A percentile compares a stretch with the other conserved stretches of the same genome.
phyloP scores from a whole-genome alignment of 2,888 invertebrate genomes.

The Idaea dimidiata region DNA sequence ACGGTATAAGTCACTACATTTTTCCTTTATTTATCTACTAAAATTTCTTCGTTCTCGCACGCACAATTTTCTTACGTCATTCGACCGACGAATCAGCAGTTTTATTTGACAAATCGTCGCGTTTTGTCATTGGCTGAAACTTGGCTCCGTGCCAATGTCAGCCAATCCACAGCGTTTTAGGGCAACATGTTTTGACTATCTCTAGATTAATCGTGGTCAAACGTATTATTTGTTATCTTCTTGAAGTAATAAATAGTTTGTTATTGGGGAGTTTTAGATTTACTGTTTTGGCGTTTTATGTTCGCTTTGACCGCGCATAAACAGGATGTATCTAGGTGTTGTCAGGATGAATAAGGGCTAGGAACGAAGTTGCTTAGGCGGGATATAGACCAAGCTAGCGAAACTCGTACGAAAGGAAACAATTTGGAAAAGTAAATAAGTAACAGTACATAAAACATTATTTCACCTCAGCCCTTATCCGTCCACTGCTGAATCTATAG shows the following conservation, averaged over 20 bases:
- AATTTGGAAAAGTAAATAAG: too few species aligned
- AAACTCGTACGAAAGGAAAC: too few species aligned
- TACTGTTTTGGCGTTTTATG: background rate
- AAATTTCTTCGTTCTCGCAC: constrained; percentile 5
- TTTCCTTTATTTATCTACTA: constrained; percentile 6
- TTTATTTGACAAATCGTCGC: constrained; percentile 22
- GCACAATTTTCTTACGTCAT: constrained; percentile 10
- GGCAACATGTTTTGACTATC: constrained; percentile 18
- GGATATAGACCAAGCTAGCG: too few species aligned
- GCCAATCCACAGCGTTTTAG: constrained; percentile 8
- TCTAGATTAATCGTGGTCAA: constrained; percentile 14
- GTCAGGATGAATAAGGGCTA: background rate
- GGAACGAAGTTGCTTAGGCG: too few species aligned
- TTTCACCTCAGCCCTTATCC: too few species aligned
- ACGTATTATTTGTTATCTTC: constrained; percentile 1
- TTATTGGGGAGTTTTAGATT: background rate
- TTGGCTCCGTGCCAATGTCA: constrained; percentile 22
- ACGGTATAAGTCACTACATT: too few species aligned
- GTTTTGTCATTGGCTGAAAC: constrained; percentile 21
- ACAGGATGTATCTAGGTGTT: background rate
- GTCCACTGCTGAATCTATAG: too few species aligned
- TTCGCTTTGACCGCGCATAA: background rate
- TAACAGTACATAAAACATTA: too few species aligned
- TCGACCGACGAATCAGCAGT: constrained; percentile 21
- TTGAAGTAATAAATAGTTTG: background rate